Conservation (phyloP, 2,113 vertebrate species). For the Psittacula cyanocephala region DNA sequence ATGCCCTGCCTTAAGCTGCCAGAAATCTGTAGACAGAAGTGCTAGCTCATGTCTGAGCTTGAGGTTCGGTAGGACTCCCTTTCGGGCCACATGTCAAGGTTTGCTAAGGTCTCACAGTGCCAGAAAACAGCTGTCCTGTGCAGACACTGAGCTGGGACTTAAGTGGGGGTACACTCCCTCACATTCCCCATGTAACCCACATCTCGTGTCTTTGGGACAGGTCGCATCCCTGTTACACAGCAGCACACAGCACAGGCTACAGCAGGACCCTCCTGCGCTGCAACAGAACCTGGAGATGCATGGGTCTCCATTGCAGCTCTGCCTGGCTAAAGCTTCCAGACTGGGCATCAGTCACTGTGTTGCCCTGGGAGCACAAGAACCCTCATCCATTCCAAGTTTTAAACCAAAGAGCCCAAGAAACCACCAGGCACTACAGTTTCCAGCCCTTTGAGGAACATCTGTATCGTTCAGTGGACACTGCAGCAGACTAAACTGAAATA, state of each 20-base stretch:
- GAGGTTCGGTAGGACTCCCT: not conserved
- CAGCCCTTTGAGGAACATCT: too few relatives aligned
- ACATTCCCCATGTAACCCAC: rapidly evolving
- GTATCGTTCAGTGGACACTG: not conserved
- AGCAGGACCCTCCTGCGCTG: rapidly evolving
- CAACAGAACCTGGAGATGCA: rapidly evolving
- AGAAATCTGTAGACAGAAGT: not conserved
- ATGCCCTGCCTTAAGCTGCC: not conserved
- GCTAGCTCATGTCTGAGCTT: rapidly evolving
- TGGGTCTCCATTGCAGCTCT: too few relatives aligned
- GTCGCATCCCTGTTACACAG: rapidly evolving
- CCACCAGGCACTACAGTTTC: not conserved
- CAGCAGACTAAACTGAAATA: not conserved
- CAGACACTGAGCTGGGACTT: not conserved
- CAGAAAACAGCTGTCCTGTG: not conserved
- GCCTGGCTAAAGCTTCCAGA: not conserved
- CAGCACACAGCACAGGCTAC: rapidly evolving
- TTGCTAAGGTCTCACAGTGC: not conserved
- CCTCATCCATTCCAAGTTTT: not conserved
- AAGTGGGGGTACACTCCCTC: rapidly evolving
- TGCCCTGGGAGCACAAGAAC: too few relatives aligned
- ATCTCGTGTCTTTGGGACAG: rapidly evolving
- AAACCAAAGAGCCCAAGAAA: not conserved
- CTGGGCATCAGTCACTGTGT: not conserved
- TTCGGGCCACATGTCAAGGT: rapidly evolving